Base-by-base conservation (phyloP, 2,113 vertebrate genomes). In the Mesitornis unicolor region DNA sequence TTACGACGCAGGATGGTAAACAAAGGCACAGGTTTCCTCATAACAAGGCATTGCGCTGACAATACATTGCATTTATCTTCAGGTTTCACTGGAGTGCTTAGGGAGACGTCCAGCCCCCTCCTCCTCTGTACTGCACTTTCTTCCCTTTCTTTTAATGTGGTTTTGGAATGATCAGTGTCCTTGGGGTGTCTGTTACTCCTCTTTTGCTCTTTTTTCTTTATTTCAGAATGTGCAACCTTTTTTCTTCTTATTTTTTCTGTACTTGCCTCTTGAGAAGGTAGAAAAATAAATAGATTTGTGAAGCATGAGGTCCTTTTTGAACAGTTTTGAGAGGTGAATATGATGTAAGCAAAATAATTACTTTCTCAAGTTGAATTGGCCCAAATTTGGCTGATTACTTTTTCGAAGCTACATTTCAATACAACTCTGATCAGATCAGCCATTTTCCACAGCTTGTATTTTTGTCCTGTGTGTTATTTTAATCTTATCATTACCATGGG, bases 401-500 rank as follows among this genome's bases (percentile, higher is more conserved):
- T 93, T 91, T 64, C 65, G 67, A 94, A 95, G 71, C 11, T 67
- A 31, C 20, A 63, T 90, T 95, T 95, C 83, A 93, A 77, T 84
- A 48, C 22, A 81, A 24, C 35, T 86, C 54, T 88, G 85, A 93
- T 95, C 85, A 67, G 67, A 92, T 65, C 50, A 83, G 35, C 63
- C 35, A 5, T 90, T 90, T 94, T 85, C 63, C 50, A 57, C 50
- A 63, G 79, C 79, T 51, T 83, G 42, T 50, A 90, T 82, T 96
- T 97, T 84, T 84, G 81, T 69, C 43, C 48, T 80, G 28, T 74
- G 71, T 95, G 89, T 77, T 95, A 95, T 97, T 96, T 95, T 96
- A 93, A 89, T 95, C 86, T 70, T 94, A 48, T 68, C 84, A 90
- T 95, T 78, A 80, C 42, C 84, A 54, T 33, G 90, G 69, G 94